phyloP scores from a whole-genome alignment of 1,140 invertebrate genomes.

The Onthophagus taurus region DNA sequence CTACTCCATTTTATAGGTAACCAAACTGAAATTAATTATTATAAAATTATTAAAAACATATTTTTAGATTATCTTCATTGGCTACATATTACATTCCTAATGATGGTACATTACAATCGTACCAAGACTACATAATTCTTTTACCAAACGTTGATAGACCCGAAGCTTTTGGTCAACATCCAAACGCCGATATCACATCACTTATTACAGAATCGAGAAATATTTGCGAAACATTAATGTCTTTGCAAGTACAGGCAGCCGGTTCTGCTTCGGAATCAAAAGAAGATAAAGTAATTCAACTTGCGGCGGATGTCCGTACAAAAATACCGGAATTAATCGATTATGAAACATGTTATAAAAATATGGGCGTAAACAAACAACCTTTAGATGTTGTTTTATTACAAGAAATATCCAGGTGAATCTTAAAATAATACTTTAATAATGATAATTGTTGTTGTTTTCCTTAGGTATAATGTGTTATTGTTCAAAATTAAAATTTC shows the following conservation, averaged over 20 bases:
- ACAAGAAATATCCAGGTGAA: constrained; percentile 59
- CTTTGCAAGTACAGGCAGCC: constrained; percentile 59
- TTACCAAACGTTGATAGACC: constrained; percentile 68
- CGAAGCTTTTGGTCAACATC: constrained; percentile 80
- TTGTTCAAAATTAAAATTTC: constrained; percentile 44
- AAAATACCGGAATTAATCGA: constrained; percentile 66
- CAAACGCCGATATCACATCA: constrained; percentile 85
- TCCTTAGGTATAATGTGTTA: constrained; percentile 48
- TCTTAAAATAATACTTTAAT: neutral
- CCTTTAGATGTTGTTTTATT: constrained; percentile 74
- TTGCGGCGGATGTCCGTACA: constrained; percentile 58
- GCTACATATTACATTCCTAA: constrained; percentile 69
- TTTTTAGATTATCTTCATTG: constrained; percentile 49
- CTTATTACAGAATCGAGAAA: constrained; percentile 65
- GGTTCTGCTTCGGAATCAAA: constrained; percentile 45
- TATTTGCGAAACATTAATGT: constrained; percentile 73
- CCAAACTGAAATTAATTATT: constrained; percentile 6
- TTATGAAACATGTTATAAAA: constrained; percentile 59
- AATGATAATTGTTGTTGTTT: neutral
- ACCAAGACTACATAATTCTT: constrained; percentile 66
- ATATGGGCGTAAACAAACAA: constrained; percentile 58
- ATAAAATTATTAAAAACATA: neutral
- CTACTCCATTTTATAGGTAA: constrained; percentile 56
- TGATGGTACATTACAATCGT: constrained; percentile 69
- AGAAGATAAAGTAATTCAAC: constrained; percentile 60